Evolutionary conservation across 2,888 invertebrate species (phyloP), one percentile per base, ranked within the genome.

Genomic region (Thumatha senex): DNA sequence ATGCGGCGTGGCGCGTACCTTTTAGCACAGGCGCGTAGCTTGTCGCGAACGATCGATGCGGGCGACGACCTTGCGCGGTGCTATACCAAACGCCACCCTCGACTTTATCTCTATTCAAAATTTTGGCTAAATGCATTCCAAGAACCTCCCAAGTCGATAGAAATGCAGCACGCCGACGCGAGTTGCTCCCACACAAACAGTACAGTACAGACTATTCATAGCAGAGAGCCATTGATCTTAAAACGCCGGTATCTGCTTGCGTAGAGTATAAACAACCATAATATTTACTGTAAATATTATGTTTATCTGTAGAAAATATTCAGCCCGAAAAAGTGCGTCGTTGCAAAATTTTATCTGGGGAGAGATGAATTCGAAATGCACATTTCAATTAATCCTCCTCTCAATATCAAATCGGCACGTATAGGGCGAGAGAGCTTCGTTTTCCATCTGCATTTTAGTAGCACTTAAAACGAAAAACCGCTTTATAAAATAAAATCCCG

Each of bases 41-140:
- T 71, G 71, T 71, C 72, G 60, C 61, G 63, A 59, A 58, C 77
- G 81, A 86, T 86, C 85, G 78, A 86, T 84, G 76, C 73, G 84
- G 80, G 53, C 82, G 76, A 74, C 74, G 84, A 84, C 80, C 85
- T 81, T 83, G 86, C 85, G 86, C 83, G 62, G 60, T 67, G 62
- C 50, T 56, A 58, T 58, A 55, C 54, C 51, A 56, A 36, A 46
- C 40, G 49, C 46, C 40, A 40, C 48, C 51, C 45, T 41, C 41
- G 12, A 50, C 46, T 40, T 29, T 7, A 30, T 50, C 51, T 56
- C 58, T 39, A 49, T 47, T 52, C 58, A 52, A 61, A 68, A 66
- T 48, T 60, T 58, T 53, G 36, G 53, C 43, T 9, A 52, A 59
- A 62, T 43, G 48, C 33, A 33, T 34, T 40, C 29, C 41, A 47